Base-by-base conservation (phyloP, 2,888 invertebrate genomes). In the Seladonia tumulorum region DNA sequence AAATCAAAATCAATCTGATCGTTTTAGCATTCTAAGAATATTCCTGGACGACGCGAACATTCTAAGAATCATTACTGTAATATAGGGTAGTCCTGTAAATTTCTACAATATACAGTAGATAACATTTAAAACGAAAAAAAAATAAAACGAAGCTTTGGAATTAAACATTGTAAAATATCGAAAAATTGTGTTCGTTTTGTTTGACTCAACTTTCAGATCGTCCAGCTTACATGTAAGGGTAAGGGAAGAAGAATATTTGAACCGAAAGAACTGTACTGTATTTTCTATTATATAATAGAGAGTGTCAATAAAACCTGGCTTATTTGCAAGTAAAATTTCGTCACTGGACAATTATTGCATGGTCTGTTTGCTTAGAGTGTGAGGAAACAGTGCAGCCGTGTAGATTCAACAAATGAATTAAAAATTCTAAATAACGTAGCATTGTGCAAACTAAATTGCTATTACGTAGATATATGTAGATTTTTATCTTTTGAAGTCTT, bases 1-100 rank as follows among this genome's bases (percentile, higher is more conserved):
- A 57, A 85, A 85, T 85, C 85, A 85, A 84, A 85, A 84, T 79
- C 66, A 10, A 71, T 29, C 71, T 45, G 57, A 72, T 66, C 29
- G 16, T 68, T 66, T 60, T 66, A 68, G 72, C 18, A 39, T 71
- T 53, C 53, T 22, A 53, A 45, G 68, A 57, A 70, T 77, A 49
- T 77, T 70, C 72, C 29, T 39, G 70, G 8, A 5, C 47, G 57
- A 57, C 35, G 35, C 45, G 53, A 68, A 72, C 45, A 63, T 60
- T 47, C 22, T 29, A 60, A n/a, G 14, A 29, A 25, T 8, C 35
- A n/a, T 68, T 49, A 84, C 22, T 82, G 84, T 82, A 82, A 82
- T 39, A 75, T 82, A 75, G 42, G 35, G 29, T 84, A 82, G 74
- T 18, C 42, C 83, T 75, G 78, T 78, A 84, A 70, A 75, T 78